Evolutionary conservation across 2,888 invertebrate species (phyloP).

Genomic region (Galerucella calmariensis): DNA sequence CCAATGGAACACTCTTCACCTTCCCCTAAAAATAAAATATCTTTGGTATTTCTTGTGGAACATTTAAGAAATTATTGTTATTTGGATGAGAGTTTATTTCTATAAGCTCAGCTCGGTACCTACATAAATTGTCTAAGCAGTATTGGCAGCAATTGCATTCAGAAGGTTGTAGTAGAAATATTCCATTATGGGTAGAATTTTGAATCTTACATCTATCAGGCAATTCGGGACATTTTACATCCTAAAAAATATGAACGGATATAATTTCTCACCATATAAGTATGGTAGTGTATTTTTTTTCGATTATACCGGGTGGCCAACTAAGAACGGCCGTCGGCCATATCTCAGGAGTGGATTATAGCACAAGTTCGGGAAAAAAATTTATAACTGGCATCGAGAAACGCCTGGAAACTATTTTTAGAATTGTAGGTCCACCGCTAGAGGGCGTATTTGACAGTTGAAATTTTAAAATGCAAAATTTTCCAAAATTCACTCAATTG

Average conservation of each 20-base stretch:
- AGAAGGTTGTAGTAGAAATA: slow-evolving; percentile 69
- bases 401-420: no score
- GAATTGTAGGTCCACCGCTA: no score
- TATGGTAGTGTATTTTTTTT: no score
- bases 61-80: no score
- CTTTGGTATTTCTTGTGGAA: not conserved
- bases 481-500: no score
- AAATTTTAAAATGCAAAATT: no score
- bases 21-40: slow-evolving; percentile 63
- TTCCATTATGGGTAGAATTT: slow-evolving; percentile 70
- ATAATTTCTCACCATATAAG: not conserved
- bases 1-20: slow-evolving; percentile 66
- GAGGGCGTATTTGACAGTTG: no score
- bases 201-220: slow-evolving; percentile 67
- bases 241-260: slow-evolving; percentile 24
- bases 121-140: slow-evolving; percentile 71
- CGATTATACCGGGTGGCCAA: no score
- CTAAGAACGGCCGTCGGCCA: no score
- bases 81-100: not conserved
- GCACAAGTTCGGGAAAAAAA: no score
- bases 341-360: no score
- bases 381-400: no score
- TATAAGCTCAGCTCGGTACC: slow-evolving; percentile 38
- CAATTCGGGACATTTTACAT: slow-evolving; percentile 49
- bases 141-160: slow-evolving; percentile 74